Evolutionary conservation across 2,113 vertebrate species (phyloP).

Genomic region (Formicarius rufipectus): DNA sequence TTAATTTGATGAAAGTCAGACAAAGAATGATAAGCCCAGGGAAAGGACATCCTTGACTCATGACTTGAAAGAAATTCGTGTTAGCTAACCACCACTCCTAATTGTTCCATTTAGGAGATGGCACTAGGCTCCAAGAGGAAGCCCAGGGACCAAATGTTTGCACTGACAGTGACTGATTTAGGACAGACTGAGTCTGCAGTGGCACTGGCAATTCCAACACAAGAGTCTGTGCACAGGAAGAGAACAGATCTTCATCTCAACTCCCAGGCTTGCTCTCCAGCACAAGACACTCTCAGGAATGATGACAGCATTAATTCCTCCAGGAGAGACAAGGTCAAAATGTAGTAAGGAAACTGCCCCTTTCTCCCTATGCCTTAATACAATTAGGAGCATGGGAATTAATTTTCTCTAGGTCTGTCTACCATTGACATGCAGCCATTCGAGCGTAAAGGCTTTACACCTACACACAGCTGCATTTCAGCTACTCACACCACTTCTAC

Average conservation of each 20-base stretch:
- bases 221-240: neutral
- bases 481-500: neutral
- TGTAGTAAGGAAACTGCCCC: neutral
- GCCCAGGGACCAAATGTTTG: neutral
- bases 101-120: neutral
- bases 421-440: neutral
- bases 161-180: rapidly evolving
- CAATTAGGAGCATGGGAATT: neutral
- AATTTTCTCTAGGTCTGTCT: neutral
- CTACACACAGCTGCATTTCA: neutral
- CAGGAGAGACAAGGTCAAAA: neutral
- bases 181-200: neutral
- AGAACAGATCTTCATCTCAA: neutral
- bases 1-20: rapidly evolving
- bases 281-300: neutral
- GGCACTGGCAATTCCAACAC: neutral
- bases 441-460: neutral
- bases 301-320: neutral
- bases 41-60: neutral
- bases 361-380: neutral
- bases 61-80: neutral
- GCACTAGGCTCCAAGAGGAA: neutral
- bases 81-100: neutral
- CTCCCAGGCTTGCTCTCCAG: neutral
- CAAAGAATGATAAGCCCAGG: neutral